Conservation (phyloP, 2,797 vertebrate genomes). For the Neomorphus geoffroyi region DNA sequence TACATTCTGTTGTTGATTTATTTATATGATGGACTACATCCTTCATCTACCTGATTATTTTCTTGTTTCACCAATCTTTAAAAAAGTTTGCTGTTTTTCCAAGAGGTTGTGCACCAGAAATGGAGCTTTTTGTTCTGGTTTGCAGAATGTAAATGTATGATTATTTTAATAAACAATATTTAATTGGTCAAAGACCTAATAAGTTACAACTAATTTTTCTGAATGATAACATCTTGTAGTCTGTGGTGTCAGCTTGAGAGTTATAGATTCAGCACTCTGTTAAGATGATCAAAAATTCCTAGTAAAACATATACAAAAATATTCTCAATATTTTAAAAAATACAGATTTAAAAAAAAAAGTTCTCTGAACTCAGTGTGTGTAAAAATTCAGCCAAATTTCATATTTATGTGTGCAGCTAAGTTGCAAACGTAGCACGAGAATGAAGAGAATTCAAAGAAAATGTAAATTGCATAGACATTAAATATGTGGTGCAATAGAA, state of each 20-base stretch:
- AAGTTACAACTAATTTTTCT: background rate
- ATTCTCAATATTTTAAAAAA: background rate
- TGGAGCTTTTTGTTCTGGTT: background rate
- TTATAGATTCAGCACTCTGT: background rate
- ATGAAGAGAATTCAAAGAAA: slow-evolving; percentile 13
- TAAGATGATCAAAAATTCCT: slow-evolving; percentile 25
- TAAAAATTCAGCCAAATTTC: slow-evolving; percentile 36
- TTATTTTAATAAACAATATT: background rate
- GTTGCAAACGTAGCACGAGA: slow-evolving; percentile 51
- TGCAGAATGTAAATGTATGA: background rate
- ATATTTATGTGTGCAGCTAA: background rate
- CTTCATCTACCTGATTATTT: background rate
- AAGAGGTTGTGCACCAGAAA: background rate
- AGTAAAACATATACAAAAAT: slow-evolving; percentile 6
- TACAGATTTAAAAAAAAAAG: slow-evolving; percentile 5
- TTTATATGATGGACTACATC: background rate
- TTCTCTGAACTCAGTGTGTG: slow-evolving; percentile 38
- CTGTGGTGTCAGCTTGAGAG: background rate
- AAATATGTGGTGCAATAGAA: background rate
- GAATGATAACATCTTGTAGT: background rate
- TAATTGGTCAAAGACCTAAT: background rate
- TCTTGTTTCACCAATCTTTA: background rate
- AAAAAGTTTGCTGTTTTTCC: background rate
- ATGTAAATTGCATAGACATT: background rate
- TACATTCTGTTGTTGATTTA: background rate